phyloP scores from a whole-genome alignment of 2,113 vertebrate species.

The Stigmatopora argus region DNA sequence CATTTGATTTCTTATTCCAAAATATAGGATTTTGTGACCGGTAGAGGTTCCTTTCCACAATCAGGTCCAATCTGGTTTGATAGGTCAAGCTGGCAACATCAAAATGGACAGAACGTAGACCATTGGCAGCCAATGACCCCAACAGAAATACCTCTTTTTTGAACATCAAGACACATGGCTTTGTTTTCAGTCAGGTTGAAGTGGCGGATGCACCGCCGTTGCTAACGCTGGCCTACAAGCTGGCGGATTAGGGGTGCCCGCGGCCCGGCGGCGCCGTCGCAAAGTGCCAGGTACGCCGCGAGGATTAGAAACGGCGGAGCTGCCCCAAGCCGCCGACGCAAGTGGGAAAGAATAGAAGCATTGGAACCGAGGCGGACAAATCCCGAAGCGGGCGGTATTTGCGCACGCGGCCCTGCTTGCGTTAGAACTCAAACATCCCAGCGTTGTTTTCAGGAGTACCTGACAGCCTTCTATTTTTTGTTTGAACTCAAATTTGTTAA shows the following conservation, averaged over 20 bases:
- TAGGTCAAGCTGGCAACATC: too few relatives aligned
- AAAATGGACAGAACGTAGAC: too few relatives aligned
- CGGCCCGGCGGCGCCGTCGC: slow-evolving; percentile 46
- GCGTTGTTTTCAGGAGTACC: too few relatives aligned
- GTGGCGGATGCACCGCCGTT: not conserved
- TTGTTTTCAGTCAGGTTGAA: not conserved
- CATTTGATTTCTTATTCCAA: too few relatives aligned
- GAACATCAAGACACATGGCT: not conserved
- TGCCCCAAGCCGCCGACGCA: slow-evolving; percentile 23
- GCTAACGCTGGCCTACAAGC: not conserved
- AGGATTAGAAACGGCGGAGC: slow-evolving; percentile 59
- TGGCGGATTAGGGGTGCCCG: not conserved
- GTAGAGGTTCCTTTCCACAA: too few relatives aligned
- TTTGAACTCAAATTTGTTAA: too few relatives aligned
- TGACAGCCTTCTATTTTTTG: too few relatives aligned
- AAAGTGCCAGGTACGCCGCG: slow-evolving; percentile 65
- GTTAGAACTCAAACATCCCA: not conserved
- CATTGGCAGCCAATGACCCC: too few relatives aligned
- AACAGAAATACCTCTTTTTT: too few relatives aligned
- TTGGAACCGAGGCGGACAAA: slow-evolving; percentile 26
- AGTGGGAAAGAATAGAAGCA: slow-evolving; percentile 6
- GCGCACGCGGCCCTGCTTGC: not conserved
- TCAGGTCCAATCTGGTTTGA: too few relatives aligned
- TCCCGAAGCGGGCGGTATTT: not conserved
- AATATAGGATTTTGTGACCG: too few relatives aligned